Base-by-base conservation (phyloP, 2,113 vertebrate genomes). In the Neopipo cinnamomea region DNA sequence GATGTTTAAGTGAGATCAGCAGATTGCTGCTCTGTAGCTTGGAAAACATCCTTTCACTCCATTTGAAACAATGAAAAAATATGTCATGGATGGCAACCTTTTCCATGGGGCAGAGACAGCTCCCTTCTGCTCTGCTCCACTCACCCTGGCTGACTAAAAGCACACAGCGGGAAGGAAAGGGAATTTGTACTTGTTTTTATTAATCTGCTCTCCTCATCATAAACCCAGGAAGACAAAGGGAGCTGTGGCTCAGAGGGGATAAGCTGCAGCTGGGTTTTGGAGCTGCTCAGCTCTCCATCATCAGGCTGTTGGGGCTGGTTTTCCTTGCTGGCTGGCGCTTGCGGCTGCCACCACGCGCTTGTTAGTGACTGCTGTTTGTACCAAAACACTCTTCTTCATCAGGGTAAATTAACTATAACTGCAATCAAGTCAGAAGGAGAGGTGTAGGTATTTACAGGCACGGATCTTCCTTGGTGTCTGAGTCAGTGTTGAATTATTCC, bases 321-420 rank as follows among this genome's bases (percentile, higher is more conserved):
- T 61, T 75, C n/a, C 77, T 96, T 2, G 0, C 66, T 11, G 80
- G n/a, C 90, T 93, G 62, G 35, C 42, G 9, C 81, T 63, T 84
- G 68, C 83, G 94, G 44, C 74, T 80, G n/a, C 41, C 37, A 83
- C 41, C 53, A 4, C 6, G 5, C 2, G 9, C 42, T 87, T 72
- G 91, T 87, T 89, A 95, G 78, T 70, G 92, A 91, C 47, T 22
- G 21, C 63, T 96, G 79, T 93, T 96, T 97, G 93, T 95, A 95
- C 77, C 9, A 6, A 85, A 96, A 95, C 96, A 95, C 61, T 79
- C 39, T 78, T 92, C 89, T 94, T 96, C 92, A 89, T 96, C 89
- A 83, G 72, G 25, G n/a, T 59, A 84, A 95, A 96, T 92, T 75
- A 88, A 59, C 86, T 94, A 39, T 96, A 97, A 93, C 35, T 91